Evolutionary conservation across 1,140 invertebrate species (phyloP), one percentile per base, ranked within the genome.

Genomic region (Lerema accius): DNA sequence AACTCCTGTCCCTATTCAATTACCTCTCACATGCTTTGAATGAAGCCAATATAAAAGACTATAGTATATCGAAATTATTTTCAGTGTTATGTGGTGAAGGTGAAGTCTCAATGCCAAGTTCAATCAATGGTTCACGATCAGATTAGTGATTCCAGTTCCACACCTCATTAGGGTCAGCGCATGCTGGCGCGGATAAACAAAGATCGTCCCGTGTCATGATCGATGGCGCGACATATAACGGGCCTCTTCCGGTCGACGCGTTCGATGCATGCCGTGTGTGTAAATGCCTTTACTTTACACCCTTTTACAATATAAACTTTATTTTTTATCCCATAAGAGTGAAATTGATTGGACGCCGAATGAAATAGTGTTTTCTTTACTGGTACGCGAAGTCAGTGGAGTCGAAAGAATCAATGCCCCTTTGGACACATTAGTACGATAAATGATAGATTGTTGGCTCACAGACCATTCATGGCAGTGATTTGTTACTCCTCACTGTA

Each of bases 181-280:
- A 46, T 55, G 43, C 37, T 58, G 45, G 60, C 53, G 15, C 49
- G 46, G 55, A 53, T 68, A 65, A 68, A 64, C 71, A 70, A 48
- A 61, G 58, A 64, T 67, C 66, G 59, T 50, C 51, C 53, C 50
- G 42, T 45, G 48, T 19, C 55, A 58, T 71, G 67, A 76, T 69
- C 65, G 71, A 72, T 71, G 67, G 59, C 63, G 67, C 58, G 65
- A 51, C 58, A 64, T 56, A 60, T 76, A 79, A 72, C 69, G 76
- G 76, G 48, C 59, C 69, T 45, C 67, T 79, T 74, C 76, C 73
- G 76, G 67, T 69, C 63, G 55, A 46, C 28, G 56, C 55, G 28
- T 51, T 37, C 15, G 16, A 16, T 14, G 14, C 11, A 23, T 48
- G 6, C 26, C 15, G 48, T 35, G 26, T 50, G 28, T 11, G 49